Conservation (phyloP, 1,140 invertebrate species). For the Drosophila dunni region DNA sequence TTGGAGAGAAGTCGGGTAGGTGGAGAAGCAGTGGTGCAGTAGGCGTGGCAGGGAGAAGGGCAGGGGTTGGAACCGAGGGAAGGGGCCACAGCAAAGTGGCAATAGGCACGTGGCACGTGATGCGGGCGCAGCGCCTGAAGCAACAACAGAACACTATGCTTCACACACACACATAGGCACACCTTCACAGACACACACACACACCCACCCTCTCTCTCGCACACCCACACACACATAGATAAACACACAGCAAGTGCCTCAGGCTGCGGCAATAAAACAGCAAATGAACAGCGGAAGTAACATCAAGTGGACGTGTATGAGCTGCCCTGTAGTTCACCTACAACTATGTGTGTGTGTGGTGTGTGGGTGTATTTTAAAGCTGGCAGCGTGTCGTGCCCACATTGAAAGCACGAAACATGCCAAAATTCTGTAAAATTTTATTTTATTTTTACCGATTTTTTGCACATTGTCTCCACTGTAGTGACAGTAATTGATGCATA, state of each 20-base stretch:
- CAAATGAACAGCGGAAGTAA: conserved; percentile 79
- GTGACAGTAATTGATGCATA: too few species aligned
- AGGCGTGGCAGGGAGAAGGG: too few species aligned
- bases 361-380: conserved; percentile 13
- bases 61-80: too few species aligned
- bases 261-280: conserved; percentile 73
- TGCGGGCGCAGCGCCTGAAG: conserved; percentile 42
- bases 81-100: conserved; percentile 20
- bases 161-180: conserved; percentile 13
- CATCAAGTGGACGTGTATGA: conserved; percentile 64
- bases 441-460: too few species aligned
- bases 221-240: conserved; percentile 3
- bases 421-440: too few species aligned
- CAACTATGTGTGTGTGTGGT: conserved; percentile 13
- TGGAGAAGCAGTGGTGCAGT: not conserved
- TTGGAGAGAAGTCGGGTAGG: not conserved
- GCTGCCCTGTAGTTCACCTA: conserved; percentile 44
- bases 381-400: too few species aligned
- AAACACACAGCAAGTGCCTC: conserved; percentile 32
- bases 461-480: too few species aligned
- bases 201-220: not conserved
- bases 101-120: conserved; percentile 68
- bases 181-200: not conserved
- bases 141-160: conserved; percentile 37
- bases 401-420: too few species aligned